Evolutionary conservation across 2,888 invertebrate species (phyloP), one percentile per base, ranked within the genome.

Genomic region (Eilema griseolum): DNA sequence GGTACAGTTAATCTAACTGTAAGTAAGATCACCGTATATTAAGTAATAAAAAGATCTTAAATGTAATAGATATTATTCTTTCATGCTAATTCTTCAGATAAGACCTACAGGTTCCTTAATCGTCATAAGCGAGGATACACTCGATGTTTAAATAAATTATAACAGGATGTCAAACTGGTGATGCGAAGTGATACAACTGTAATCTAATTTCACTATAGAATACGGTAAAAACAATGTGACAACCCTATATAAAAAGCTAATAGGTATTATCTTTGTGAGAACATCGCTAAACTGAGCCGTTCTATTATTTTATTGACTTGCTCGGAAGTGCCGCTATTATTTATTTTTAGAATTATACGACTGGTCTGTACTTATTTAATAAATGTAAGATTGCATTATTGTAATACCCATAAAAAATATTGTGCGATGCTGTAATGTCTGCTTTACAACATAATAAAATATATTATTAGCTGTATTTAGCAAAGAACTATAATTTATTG

Each of bases 201-300:
- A 46, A 52, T 31, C 31, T 61, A 31, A 61, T 61, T 33, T 33
- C 1, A 61, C 12, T 61, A n/a, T 12, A 23, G 52, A 52, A 52
- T 52, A 46, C 20, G 7, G 33, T 14, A 33, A 37, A 23, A 23
- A 10, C 16, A 65, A 10, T 57, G 33, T 41, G 37, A 26, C 59
- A 59, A 52, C 46, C 67, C 31, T 67, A 24, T 5, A 52, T 46
- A 60, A 60, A 28, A 11, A 4, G 66, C 37, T 59, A 33, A 24
- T 24, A 20, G 16, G 24, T 46, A 28, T 69, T 64, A 31, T 71
- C 73, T 72, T 70, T 72, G 70, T 66, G 70, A 28, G 74, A 72
- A 72, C 71, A 76, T 74, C 61, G 65, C 60, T 69, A 52, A 70
- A 66, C 52, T 14, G 61, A 60, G n/a, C 28, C 26, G n/a, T n/a